Evolutionary conservation across 2,113 vertebrate species (phyloP).

Genomic region (Dipodomys stephensi): DNA sequence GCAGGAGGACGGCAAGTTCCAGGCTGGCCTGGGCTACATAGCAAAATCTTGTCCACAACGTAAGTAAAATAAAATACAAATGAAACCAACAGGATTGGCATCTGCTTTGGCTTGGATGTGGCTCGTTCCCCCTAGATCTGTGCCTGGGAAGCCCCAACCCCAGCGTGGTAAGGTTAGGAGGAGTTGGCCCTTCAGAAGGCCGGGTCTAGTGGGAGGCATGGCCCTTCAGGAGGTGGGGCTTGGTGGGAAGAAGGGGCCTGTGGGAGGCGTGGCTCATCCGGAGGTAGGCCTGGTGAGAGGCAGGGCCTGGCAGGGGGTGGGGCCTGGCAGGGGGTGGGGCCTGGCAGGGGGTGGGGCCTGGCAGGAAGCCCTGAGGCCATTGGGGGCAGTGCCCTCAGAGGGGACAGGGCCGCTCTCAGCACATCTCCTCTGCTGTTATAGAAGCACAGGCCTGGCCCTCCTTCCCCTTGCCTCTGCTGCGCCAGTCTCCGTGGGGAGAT

Average conservation of each 20-base stretch:
- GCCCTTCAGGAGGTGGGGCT: too few species aligned
- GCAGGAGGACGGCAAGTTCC: too few species aligned
- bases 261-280: too few species aligned
- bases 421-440: background rate
- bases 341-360: too few species aligned
- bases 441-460: background rate
- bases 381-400: background rate
- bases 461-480: too few species aligned
- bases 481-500: too few species aligned
- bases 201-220: background rate
- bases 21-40: too few species aligned
- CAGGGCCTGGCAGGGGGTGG: too few species aligned
- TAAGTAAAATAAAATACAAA: background rate
- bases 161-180: background rate
- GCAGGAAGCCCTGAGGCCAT: background rate
- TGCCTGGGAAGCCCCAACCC: background rate
- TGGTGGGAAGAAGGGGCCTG: too few species aligned
- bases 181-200: background rate
- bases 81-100: background rate
- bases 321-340: too few species aligned
- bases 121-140: background rate
- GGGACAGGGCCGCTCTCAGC: background rate
- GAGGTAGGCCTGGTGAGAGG: too few species aligned
- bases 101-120: background rate
- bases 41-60: too few species aligned